Base-by-base conservation (phyloP, 2,888 invertebrate genomes). In the Tiliacea citrago region DNA sequence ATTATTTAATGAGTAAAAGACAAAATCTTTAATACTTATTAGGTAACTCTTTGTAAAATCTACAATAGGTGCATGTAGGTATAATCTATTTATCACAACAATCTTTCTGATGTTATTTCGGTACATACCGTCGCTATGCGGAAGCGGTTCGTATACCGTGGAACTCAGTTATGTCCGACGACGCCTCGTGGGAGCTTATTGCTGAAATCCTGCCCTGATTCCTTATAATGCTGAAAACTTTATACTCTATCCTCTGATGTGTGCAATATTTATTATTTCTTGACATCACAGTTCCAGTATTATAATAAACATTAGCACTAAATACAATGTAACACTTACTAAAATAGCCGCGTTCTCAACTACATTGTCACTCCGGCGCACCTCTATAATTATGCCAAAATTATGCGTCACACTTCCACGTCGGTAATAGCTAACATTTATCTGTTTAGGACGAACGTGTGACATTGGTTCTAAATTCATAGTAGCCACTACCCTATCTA, bases 391-490 rank as follows among this genome's bases (percentile, higher is more conserved):
- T 81, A 86, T 79, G 82, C 80, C 78, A 79, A 78, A 79, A 73
- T 73, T 10, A 73, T 82, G 70, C 79, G 86, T 87, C 84, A 86
- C 88, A 86, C 88, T 89, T 89, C 88, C 87, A 88, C 88, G 87
- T 88, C 86, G 80, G 73, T 83, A 62, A 88, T 84, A 87, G 89
- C 85, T 88, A 84, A 86, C 90, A 92, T 91, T 82, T 92, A 94
- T 94, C 92, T 92, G 88, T 90, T 89, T 90, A 87, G 88, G 87
- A 90, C 91, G 90, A 91, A 90, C 91, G 90, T 88, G 85, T 96
- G 96, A 96, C 96, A 96, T 96, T 96, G 96, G 94, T 91, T 93
- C 94, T 93, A 94, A 93, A 95, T 94, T 94, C 90, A 89, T 88
- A 89, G 88, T 86, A 88, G 85, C 90, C 75, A 78, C 78, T 82